phyloP scores from a whole-genome alignment of 1,140 invertebrate genomes.

The Bombus waltoni region DNA sequence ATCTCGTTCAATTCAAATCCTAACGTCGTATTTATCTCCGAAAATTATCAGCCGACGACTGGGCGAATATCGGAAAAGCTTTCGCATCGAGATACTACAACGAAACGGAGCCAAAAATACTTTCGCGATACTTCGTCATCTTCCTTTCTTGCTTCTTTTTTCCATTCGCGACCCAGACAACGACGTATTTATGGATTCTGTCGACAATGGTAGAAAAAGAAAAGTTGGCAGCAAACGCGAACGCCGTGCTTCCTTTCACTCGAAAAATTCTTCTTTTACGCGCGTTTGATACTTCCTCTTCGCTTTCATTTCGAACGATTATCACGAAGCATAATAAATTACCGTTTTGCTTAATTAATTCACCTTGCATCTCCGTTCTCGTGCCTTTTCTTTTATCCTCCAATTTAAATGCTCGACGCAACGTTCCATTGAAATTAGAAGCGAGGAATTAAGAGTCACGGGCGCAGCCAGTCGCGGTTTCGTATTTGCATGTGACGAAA shows the following conservation, averaged over 20 bases:
- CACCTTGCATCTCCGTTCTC: background rate
- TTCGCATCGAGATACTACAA: background rate
- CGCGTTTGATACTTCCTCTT: background rate
- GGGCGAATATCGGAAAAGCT: no score
- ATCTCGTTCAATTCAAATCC: background rate
- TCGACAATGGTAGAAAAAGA: constrained; percentile 71
- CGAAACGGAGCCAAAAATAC: background rate
- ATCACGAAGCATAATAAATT: background rate
- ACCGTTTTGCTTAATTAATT: background rate
- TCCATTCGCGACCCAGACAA: constrained; percentile 40
- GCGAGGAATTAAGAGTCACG: background rate
- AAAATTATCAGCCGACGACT: background rate
- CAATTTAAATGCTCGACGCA: background rate
- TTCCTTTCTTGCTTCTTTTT: background rate
- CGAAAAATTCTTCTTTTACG: background rate
- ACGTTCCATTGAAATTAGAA: background rate
- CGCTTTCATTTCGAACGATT: background rate
- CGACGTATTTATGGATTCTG: constrained; percentile 73
- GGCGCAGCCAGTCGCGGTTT: background rate
- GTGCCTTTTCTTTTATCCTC: background rate
- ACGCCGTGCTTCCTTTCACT: constrained; percentile 17
- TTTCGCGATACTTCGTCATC: constrained; percentile 41
- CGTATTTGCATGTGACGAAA: background rate
- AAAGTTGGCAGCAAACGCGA: constrained; percentile 67
- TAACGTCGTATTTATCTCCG: background rate